Conservation (phyloP, 2,888 invertebrate genomes). For the Venusia cambrica region DNA sequence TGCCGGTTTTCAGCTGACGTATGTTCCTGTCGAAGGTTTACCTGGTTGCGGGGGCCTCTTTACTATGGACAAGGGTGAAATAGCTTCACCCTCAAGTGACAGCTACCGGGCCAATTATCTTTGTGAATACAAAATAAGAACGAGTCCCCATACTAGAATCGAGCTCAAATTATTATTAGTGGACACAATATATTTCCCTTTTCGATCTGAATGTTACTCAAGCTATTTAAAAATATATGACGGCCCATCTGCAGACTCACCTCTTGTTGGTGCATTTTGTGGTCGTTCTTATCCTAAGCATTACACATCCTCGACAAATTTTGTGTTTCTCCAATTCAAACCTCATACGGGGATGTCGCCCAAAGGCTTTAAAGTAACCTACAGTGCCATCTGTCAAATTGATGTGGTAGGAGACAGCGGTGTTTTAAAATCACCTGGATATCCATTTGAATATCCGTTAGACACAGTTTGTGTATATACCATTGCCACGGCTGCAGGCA, state of each 20-base stretch:
- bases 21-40: conserved; percentile 84
- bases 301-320: conserved; percentile 82
- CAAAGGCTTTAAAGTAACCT: conserved; percentile 58
- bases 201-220: conserved; percentile 84
- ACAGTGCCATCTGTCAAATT: conserved; percentile 57
- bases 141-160: conserved; percentile 83
- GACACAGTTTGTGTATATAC: conserved; percentile 84
- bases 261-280: conserved; percentile 88
- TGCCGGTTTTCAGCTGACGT: conserved; percentile 92
- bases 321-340: conserved; percentile 75
- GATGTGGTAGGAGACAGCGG: conserved; percentile 80
- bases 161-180: conserved; percentile 84
- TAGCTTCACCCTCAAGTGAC: conserved; percentile 83
- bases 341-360: conserved; percentile 52
- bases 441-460: conserved; percentile 85
- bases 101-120: conserved; percentile 81
- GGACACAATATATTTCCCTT: conserved; percentile 82
- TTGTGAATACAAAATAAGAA: conserved; percentile 91
- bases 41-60: conserved; percentile 92
- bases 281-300: conserved; percentile 82
- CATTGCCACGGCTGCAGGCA: conserved; percentile 83
- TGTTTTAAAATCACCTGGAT: conserved; percentile 86
- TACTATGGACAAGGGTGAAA: conserved; percentile 83
- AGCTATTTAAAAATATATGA: conserved; percentile 83
- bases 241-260: conserved; percentile 82